Base-by-base conservation (phyloP, 2,797 vertebrate species). In the Hydrocynus forskahlii region DNA sequence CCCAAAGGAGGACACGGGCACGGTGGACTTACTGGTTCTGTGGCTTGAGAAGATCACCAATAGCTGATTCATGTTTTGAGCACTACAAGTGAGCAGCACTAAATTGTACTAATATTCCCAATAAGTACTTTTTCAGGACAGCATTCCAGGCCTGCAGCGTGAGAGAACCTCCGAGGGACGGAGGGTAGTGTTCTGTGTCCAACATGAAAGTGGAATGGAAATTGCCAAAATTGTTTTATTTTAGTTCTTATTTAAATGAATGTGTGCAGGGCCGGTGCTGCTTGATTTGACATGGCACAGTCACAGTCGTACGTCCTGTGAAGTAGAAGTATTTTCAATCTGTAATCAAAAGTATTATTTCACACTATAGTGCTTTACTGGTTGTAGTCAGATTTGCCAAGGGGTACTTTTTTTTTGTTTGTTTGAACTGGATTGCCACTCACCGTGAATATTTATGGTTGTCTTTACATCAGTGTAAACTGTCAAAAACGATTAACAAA, bases 401-500 rank as follows among this genome's bases (percentile, higher is more conserved):
- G 86, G 74, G 40, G 68, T 73, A 14, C 40, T 78, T 81, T 71
- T 74, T 52, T 81, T 75, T 81, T 78, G 75, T n/a, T n/a, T n/a
- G n/a, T n/a, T n/a, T n/a, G 38, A 79, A 84, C 54, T 66, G 74
- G 78, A 85, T 81, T 69, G 7, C 81, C 88, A 75, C 70, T 77
- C 40, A 52, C 83, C 83, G 54, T 84, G 74, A 87, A 69, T 87
- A 87, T 90, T 91, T 88, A 80, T 88, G 84, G 73, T 84, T 78
- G 72, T 57, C 79, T 68, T 77, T 62, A 55, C 89, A 81, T 68
- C 76, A 79, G 17, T 67, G 21, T 75, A 70, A 83, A 84, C 86
- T 82, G 80, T 81, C 84, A 13, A 66, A 74, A 72, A 75, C 62
- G 84, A 80, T 84, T 64, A 81, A 88, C 81, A 78, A 29, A 81